Conservation (phyloP, 1,140 invertebrate species). For the Condylostylus longicornis region DNA sequence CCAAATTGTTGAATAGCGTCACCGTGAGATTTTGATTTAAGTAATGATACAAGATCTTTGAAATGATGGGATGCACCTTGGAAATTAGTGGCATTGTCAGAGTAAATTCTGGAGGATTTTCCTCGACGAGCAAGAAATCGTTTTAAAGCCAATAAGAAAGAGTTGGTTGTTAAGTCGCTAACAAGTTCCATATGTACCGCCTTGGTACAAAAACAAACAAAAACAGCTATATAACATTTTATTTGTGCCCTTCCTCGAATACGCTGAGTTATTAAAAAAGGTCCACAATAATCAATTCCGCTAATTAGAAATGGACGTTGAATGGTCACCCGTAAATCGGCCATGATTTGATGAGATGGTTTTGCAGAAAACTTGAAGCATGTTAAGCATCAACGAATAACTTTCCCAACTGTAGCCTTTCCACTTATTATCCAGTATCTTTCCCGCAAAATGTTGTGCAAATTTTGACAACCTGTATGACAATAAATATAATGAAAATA, state of each 20-base stretch:
- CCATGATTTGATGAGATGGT: conserved; percentile 5
- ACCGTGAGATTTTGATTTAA: too few species aligned
- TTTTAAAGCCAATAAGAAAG: conserved; percentile 11
- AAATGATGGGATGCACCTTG: conserved; percentile 13
- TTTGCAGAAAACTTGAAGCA: background rate
- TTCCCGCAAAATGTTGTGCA: conserved; percentile 12
- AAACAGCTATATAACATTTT: conserved; percentile 9
- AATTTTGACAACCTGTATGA: conserved; percentile 24
- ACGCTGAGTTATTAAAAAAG: conserved; percentile 1
- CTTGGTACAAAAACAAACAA: conserved; percentile 14
- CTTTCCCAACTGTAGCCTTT: conserved; percentile 2
- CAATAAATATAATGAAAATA: conserved; percentile 19
- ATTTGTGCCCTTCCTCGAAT: conserved; percentile 2
- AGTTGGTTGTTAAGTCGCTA: conserved; percentile 10
- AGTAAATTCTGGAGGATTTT: conserved; percentile 10
- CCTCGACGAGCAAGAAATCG: conserved; percentile 13
- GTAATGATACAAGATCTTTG: too few species aligned
- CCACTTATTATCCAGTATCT: conserved; percentile 5
- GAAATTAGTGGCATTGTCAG: conserved; percentile 28
- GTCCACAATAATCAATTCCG: conserved; percentile 7
- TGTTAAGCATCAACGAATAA: conserved; percentile 1
- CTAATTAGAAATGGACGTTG: conserved; percentile 4
- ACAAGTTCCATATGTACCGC: conserved; percentile 20
- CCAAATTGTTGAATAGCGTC: too few species aligned
- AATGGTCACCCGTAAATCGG: conserved; percentile 1